Evolutionary conservation across 2,888 invertebrate species (phyloP), one percentile per base, ranked within the genome.

Genomic region (Laspeyria flexula): DNA sequence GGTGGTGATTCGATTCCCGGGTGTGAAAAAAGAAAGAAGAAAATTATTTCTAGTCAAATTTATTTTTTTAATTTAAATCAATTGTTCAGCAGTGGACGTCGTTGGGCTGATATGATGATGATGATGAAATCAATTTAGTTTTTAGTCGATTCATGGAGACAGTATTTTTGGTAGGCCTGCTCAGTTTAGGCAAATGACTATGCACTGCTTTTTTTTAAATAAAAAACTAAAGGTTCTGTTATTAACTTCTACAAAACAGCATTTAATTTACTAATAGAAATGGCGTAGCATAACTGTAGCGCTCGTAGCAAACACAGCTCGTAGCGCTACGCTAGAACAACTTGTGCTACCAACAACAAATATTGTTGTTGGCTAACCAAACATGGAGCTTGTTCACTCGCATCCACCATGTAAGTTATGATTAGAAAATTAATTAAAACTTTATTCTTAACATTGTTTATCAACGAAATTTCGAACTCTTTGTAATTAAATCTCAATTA

Each of bases 351-450:
- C 71, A 67, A 65, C 59, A 43, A 68, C 79, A 81, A 85, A 85
- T 81, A 79, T 80, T 79, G 71, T 80, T 77, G 74, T 79, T 81
- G 69, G 76, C 68, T 69, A 76, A 67, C 75, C 80, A 81, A 84
- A 85, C 79, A 79, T 44, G 58, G 50, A 33, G 49, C 48, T 55
- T 53, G 40, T 57, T 46, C 39, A 59, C 57, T 43, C 57, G 39
- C 45, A 50, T 35, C 53, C 60, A 47, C 43, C 54, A 48, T 49
- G 42, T 57, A 52, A 58, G 54, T 60, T 72, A 66, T 66, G 63
- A 70, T 73, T 73, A 58, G 69, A 75, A 76, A 78, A 77, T 81
- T 80, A 76, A 81, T 76, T 79, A 73, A 74, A 75, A 71, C 65
- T 74, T 60, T 54, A 52, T 55, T 56, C 46, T 60, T 52, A 21